Evolutionary conservation across 2,113 vertebrate species (phyloP).

Genomic region (Atlantisia rogersi): DNA sequence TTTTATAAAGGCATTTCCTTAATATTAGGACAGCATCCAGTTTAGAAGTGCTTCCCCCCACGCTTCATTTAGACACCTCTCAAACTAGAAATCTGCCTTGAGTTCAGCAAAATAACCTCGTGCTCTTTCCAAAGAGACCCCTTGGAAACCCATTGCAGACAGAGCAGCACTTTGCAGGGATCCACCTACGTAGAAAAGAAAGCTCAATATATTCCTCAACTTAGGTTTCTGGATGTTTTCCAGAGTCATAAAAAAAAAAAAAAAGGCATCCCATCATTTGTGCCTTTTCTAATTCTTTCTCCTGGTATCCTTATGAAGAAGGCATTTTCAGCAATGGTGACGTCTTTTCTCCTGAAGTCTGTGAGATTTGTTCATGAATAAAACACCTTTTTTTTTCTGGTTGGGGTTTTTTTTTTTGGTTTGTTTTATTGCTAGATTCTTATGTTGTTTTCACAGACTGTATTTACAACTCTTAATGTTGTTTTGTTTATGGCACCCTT

Average conservation of each 20-base stretch:
- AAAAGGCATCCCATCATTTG: conserved; percentile 4
- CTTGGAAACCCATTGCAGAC: not conserved
- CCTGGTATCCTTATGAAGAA: conserved; percentile 47
- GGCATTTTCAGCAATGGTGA: not conserved
- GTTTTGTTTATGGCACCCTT: conserved; percentile 39
- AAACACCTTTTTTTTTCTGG: not conserved
- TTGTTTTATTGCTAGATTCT: not conserved
- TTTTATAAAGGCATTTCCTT: conserved; percentile 9
- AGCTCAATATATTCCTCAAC: conserved; percentile 30
- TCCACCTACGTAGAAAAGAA: not conserved
- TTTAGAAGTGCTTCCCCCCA: not conserved
- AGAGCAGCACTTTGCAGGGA: conserved; percentile 37
- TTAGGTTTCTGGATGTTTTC: conserved; percentile 41
- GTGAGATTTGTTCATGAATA: not conserved
- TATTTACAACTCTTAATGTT: conserved; percentile 52
- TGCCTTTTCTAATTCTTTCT: conserved; percentile 33
- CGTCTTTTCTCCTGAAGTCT: not conserved
- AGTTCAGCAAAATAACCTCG: not conserved
- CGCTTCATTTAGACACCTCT: not conserved
- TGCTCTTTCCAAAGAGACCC: not conserved
- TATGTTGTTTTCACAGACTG: conserved; percentile 31
- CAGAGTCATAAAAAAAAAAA: conserved; percentile 19
- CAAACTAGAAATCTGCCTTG: not conserved
- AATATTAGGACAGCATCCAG: not conserved
- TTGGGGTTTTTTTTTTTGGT: too few species aligned